phyloP scores from a whole-genome alignment of 2,113 vertebrate species.

The Acrocephalus arundinaceus region DNA sequence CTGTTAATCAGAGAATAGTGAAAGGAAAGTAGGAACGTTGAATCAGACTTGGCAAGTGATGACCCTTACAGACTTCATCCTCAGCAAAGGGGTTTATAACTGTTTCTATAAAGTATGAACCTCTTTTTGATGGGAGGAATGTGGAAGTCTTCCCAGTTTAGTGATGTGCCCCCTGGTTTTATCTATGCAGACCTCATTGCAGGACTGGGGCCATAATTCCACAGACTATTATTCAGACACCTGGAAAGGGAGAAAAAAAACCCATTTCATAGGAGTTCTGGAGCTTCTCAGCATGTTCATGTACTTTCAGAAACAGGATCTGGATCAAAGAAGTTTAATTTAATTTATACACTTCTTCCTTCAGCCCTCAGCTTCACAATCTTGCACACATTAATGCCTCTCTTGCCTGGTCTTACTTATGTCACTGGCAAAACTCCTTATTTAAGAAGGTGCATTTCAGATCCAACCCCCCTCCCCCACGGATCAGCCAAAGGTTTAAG shows the following conservation, averaged over 20 bases:
- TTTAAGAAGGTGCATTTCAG: background rate
- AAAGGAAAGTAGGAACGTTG: background rate
- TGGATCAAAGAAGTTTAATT: background rate
- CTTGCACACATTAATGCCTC: background rate
- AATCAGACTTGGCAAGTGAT: background rate
- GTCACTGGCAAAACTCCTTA: background rate
- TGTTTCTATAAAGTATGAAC: background rate
- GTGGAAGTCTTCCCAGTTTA: background rate
- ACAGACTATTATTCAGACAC: background rate
- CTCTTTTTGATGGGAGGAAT: background rate
- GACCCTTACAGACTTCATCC: background rate
- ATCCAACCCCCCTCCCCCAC: accelerated
- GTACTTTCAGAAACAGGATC: background rate
- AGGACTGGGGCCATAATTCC: background rate
- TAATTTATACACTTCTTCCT: background rate
- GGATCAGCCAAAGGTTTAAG: background rate
- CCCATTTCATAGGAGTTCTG: background rate
- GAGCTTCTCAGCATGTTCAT: background rate
- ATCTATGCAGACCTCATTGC: background rate
- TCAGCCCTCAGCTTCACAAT: background rate
- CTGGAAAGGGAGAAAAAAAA: background rate
- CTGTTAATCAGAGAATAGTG: background rate
- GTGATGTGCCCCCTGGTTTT: background rate
- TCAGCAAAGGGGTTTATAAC: background rate
- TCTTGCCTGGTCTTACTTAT: background rate